Conservation (phyloP, 2,888 invertebrate genomes). For the Rapana venosa region DNA sequence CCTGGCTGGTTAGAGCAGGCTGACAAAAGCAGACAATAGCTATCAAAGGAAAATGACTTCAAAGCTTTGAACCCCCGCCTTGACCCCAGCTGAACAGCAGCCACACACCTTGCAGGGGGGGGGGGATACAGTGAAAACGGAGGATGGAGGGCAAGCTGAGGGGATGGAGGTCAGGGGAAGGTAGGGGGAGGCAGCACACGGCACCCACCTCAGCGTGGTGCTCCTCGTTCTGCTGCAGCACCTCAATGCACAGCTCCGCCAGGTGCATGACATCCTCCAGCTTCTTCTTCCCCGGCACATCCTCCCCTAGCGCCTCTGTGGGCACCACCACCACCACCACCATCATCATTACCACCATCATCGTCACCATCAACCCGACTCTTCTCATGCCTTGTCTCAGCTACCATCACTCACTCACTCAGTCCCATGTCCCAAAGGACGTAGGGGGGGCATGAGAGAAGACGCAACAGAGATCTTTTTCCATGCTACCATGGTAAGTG, state of each 20-base stretch:
- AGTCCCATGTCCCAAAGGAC: too few species aligned
- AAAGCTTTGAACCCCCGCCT: too few species aligned
- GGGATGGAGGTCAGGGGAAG: not conserved
- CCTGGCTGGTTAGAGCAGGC: too few species aligned
- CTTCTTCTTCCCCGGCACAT: constrained; percentile 77
- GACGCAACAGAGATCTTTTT: too few species aligned
- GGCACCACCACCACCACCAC: not conserved
- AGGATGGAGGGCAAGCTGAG: not conserved
- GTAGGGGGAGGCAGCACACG: not conserved
- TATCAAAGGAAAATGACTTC: too few species aligned
- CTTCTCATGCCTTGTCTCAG: too few species aligned
- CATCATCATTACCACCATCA: not conserved
- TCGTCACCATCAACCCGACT: too few species aligned
- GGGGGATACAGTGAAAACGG: not conserved
- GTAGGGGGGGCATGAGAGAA: too few species aligned
- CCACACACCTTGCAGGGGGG: not conserved
- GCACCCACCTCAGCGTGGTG: constrained; percentile 97
- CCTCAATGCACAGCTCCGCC: constrained; percentile 98
- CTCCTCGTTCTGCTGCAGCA: constrained; percentile 99
- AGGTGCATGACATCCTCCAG: constrained; percentile 97
- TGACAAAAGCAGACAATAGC: too few species aligned
- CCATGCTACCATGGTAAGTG: too few species aligned
- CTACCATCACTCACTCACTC: too few species aligned
- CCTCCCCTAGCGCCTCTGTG: constrained; percentile 66
- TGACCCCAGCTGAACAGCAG: not conserved